Evolutionary conservation across 1,140 invertebrate genomes (phyloP), one percentile per base, ranked within the genome.

Genomic region (Drosophila dunni): DNA sequence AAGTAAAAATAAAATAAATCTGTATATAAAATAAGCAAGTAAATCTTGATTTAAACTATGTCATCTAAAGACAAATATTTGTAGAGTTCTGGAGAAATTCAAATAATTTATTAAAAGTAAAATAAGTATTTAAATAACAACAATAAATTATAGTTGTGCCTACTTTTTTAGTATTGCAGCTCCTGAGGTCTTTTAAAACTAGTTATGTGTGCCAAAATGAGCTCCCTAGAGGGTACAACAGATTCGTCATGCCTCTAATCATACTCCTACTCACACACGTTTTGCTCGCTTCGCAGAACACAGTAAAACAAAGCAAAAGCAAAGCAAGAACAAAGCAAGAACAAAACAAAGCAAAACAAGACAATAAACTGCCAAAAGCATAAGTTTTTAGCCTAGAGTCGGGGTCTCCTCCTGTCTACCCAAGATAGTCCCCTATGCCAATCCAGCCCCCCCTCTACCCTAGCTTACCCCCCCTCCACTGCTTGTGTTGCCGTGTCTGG

Each of bases 351-450:
- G 71, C 65, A 63, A 85, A 85, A 84, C 79, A 72, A 85, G 71
- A 81, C 82, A 81, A 85, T 85, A 85, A 85, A 86, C 81, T 85
- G 81, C 62, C 74, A 81, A 75, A 78, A 80, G 78, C 74, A 85
- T 84, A 84, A 84, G 81, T 78, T 84, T 80, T 48, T 48, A 68
- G 76, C 79, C 65, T n/a, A 45, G 13, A 7, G 10, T 8, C 15
- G 13, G 10, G 48, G 11, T 6, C 7, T 42, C 13, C 13, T 15
- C n/a, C 20, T 42, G 11, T 11, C 42, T 50, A 50, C 63, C 45
- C 58, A 45, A 77, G 54, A 62, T 58, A 62, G 38, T 68, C 50
- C 24, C 11, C 24, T 29, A 29, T 29, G 1, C 6, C 29, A 29
- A 29, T 29, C 38, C 15, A 29, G 6, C 24, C 38, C 10, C 46